Conservation (phyloP, 2,113 vertebrate genomes). For the Astatotilapia flaviijosephi region DNA sequence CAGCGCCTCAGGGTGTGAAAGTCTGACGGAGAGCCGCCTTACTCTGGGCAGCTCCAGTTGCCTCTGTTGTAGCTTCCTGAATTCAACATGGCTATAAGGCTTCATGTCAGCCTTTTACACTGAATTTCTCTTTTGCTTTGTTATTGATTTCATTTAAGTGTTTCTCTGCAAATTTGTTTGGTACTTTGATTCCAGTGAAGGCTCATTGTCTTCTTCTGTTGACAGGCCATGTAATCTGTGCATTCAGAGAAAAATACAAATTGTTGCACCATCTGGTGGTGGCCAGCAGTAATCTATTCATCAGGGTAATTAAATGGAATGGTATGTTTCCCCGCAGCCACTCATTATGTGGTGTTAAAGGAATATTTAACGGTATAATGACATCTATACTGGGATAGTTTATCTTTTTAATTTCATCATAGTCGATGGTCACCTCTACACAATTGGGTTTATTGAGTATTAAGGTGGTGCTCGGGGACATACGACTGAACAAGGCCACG, state of each 20-base stretch:
- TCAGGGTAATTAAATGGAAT: slow-evolving; percentile 36
- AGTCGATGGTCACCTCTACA: neutral
- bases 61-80: slow-evolving; percentile 27
- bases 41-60: slow-evolving; percentile 8
- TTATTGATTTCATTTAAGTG: neutral
- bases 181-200: neutral
- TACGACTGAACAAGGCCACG: neutral
- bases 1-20: slow-evolving; percentile 52
- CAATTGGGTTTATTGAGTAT: neutral
- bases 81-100: slow-evolving; percentile 25
- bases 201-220: slow-evolving; percentile 1
- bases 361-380: slow-evolving; percentile 17
- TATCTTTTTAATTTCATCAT: slow-evolving; percentile 35
- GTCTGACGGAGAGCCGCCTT: slow-evolving; percentile 32
- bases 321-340: slow-evolving; percentile 21
- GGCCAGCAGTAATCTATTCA: neutral
- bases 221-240: neutral
- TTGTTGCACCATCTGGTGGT: slow-evolving; percentile 48
- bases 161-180: neutral
- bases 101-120: slow-evolving; percentile 1
- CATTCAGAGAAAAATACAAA: neutral
- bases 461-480: neutral
- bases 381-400: slow-evolving; percentile 9
- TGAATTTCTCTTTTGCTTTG: neutral
- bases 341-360: neutral